Percentiles rank a stretch among this genome's conserved stretches.
Conservation (phyloP, 2,888 invertebrate genomes). For the Drosophila monieri region DNA sequence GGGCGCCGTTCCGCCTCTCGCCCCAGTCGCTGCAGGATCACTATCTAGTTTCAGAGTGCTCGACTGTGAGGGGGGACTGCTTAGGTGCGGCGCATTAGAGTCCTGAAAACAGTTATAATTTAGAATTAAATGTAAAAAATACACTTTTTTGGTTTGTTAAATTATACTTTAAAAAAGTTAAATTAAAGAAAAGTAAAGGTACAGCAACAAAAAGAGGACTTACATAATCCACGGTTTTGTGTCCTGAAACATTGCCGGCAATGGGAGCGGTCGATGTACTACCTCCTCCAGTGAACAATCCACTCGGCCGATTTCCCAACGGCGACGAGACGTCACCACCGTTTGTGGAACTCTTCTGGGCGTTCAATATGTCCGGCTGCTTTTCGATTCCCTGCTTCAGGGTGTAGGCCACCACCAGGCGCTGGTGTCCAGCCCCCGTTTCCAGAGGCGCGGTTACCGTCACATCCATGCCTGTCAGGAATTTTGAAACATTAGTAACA, state of each 20-base stretch:
- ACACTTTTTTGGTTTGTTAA: neutral
- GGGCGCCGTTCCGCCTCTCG: conserved; percentile 51
- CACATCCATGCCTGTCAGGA: conserved; percentile 83
- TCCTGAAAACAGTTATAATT: conserved; percentile 61
- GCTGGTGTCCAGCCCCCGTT: conserved; percentile 92
- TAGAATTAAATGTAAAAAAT: neutral
- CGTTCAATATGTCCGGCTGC: conserved; percentile 92
- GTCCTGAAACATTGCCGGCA: conserved; percentile 58
- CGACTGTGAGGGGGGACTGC: conserved; percentile 83
- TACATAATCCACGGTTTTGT: conserved; percentile 82
- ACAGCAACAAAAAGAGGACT: conserved; percentile 53
- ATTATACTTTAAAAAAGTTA: neutral
- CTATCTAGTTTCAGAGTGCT: conserved; percentile 82
- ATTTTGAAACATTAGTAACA: conserved; percentile 9
- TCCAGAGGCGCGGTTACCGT: conserved; percentile 87
- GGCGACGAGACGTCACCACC: conserved; percentile 82
- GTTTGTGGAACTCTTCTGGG: conserved; percentile 87
- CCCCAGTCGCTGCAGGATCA: conserved; percentile 56
- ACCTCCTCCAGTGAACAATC: conserved; percentile 72
- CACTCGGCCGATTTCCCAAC: conserved; percentile 82
- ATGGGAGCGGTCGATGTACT: conserved; percentile 62
- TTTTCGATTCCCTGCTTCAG: conserved; percentile 90
- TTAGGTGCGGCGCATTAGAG: conserved; percentile 77
- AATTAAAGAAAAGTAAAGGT: neutral
- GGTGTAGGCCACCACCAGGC: conserved; percentile 94